A percentile compares a stretch with the other conserved stretches of the same genome.
These are phyloP conservation scores for Octopus bimaculoides DNA, from an alignment of 1,140 invertebrate species.

Conservation along the genomic window DNA sequence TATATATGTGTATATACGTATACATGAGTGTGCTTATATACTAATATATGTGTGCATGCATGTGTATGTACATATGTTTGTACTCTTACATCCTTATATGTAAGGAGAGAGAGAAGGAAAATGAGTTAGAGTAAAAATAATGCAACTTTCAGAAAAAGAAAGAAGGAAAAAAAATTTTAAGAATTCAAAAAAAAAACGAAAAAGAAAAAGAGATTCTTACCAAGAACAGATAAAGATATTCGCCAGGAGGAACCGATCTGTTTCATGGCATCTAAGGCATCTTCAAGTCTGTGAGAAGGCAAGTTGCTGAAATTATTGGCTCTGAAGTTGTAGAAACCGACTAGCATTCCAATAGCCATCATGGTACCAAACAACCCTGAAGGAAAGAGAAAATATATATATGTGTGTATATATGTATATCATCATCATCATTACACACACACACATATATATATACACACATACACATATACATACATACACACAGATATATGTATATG, in stretches of 20 bases:
- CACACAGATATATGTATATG: neutral
- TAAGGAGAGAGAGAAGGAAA: no score
- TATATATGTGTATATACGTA: no score
- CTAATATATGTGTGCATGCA: no score
- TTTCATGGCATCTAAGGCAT: neutral
- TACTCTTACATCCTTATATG: no score
- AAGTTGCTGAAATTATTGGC: neutral
- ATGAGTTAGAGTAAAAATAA: no score
- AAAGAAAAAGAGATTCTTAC: neutral
- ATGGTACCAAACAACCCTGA: neutral
- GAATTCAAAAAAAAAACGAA: neutral
- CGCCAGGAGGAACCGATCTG: neutral
- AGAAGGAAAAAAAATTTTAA: no score
- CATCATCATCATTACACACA: neutral
- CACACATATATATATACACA: neutral
- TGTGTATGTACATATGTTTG: no score
- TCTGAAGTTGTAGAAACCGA: neutral
- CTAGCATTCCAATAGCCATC: neutral
- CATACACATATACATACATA: neutral
- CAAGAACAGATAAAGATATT: neutral
- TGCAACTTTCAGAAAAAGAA: no score
- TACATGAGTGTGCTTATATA: no score
- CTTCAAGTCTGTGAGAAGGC: neutral
- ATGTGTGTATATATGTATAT: no score
- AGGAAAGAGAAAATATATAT: neutral